A percentile compares a stretch with the other conserved stretches of the same genome.
Conservation (phyloP, 2,888 invertebrate genomes). For the Watsonalla cultraria region DNA sequence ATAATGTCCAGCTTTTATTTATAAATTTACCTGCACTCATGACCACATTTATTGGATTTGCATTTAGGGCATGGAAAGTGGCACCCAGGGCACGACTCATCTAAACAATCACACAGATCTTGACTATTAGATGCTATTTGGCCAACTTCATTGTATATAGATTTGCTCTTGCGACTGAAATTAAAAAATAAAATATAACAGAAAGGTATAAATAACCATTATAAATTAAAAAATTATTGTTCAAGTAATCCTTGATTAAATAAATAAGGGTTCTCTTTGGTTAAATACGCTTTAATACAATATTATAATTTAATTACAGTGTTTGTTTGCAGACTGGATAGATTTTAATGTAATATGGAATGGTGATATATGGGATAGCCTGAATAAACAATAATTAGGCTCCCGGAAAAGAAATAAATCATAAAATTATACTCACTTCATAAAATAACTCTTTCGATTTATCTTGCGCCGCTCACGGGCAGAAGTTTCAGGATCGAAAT, state of each 20-base stretch:
- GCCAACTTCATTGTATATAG: slow-evolving; percentile 85
- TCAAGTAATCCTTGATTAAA: no score
- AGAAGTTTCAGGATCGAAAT: slow-evolving; percentile 89
- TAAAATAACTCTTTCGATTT: slow-evolving; percentile 80
- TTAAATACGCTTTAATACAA: no score
- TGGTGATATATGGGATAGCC: no score
- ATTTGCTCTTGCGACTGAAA: slow-evolving; percentile 73
- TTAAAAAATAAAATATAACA: slow-evolving; percentile 9
- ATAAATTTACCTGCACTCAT: slow-evolving; percentile 83
- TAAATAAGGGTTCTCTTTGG: no score
- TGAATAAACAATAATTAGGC: neutral
- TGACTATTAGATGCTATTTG: slow-evolving; percentile 79
- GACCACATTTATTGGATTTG: slow-evolving; percentile 86
- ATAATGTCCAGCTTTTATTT: neutral
- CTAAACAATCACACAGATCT: slow-evolving; percentile 92
- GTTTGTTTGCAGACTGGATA: no score
- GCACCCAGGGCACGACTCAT: slow-evolving; percentile 88
- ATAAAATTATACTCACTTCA: slow-evolving; percentile 38
- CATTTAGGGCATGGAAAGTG: slow-evolving; percentile 89
- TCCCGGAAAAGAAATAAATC: neutral
- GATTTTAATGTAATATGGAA: no score
- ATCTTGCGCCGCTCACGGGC: slow-evolving; percentile 87
- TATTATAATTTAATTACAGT: no score
- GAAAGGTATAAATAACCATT: neutral
- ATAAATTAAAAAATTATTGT: no score